These are phyloP conservation scores for Hedychridium roseum DNA, from an alignment of 2,888 invertebrate species.

Conservation along the genomic window DNA sequence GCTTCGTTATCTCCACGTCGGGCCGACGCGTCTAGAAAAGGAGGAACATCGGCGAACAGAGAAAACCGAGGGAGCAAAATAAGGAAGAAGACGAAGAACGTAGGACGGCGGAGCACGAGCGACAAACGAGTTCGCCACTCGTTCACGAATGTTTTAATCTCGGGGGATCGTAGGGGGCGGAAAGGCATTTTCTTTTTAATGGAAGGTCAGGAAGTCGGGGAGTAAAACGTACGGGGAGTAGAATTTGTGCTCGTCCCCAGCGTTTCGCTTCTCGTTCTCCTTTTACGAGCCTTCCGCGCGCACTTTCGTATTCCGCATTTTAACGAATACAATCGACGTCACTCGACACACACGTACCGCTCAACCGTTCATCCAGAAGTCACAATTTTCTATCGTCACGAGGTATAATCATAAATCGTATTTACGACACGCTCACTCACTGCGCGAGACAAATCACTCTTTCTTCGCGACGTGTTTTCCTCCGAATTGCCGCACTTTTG, in stretches of 20 bases:
- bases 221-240: constrained; percentile 18
- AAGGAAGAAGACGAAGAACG: constrained; percentile 15
- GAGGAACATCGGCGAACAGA: too few relatives aligned
- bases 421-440: background rate
- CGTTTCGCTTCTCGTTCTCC: constrained; percentile 18
- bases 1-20: constrained; percentile 56
- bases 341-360: too few relatives aligned
- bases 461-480: background rate
- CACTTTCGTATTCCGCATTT: too few relatives aligned
- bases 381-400: too few relatives aligned
- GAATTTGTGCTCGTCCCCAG: constrained; percentile 13
- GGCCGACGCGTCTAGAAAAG: constrained; percentile 30
- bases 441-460: background rate
- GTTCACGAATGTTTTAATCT: constrained; percentile 52
- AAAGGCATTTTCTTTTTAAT: constrained; percentile 43
- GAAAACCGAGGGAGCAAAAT: constrained; percentile 11
- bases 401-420: too few relatives aligned
- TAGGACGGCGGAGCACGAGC: constrained; percentile 27
- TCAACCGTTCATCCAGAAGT: too few relatives aligned
- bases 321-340: too few relatives aligned
- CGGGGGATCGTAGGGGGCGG: constrained; percentile 30
- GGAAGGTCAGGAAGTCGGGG: constrained; percentile 28
- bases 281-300: background rate
- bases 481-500: too few relatives aligned
- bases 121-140: constrained; percentile 52